Evolutionary conservation across 2,113 vertebrate genomes (phyloP).

Genomic region (Gorsachius goisagi): DNA sequence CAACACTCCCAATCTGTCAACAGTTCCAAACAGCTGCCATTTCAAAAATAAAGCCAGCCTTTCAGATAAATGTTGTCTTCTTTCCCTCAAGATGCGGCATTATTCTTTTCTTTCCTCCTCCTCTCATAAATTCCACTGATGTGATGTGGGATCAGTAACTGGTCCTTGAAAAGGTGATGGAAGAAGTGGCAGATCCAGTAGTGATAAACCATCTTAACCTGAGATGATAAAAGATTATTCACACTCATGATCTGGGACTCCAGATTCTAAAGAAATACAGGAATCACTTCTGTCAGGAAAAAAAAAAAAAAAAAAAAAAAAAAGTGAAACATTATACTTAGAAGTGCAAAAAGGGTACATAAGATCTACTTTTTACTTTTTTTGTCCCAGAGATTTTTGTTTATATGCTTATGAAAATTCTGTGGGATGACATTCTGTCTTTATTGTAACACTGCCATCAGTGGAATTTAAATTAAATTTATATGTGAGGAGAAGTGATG

Average conservation of each 20-base stretch:
- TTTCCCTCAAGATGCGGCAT: background rate
- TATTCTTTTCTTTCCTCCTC: background rate
- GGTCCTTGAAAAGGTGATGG: constrained; percentile 5
- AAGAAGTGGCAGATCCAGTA: constrained; percentile 25
- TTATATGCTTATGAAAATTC: background rate
- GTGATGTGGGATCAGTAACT: background rate
- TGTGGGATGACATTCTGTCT: background rate
- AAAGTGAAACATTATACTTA: background rate
- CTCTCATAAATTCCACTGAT: background rate
- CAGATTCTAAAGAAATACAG: background rate
- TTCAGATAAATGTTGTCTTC: background rate
- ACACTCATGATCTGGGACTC: background rate
- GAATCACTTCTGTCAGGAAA: background rate
- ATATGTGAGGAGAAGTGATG: background rate
- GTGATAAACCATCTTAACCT: constrained; percentile 1
- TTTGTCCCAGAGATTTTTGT: background rate
- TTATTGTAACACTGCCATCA: background rate
- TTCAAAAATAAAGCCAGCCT: constrained; percentile 22
- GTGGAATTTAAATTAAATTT: background rate
- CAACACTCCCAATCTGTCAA: constrained; percentile 35
- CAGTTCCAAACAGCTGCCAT: constrained; percentile 38
- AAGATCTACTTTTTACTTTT: background rate
- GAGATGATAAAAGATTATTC: constrained; percentile 14
- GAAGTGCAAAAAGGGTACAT: background rate
- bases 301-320: background rate